Base-by-base conservation (phyloP, 2,797 vertebrate species). In the Phrynocephalus vlangalii region DNA sequence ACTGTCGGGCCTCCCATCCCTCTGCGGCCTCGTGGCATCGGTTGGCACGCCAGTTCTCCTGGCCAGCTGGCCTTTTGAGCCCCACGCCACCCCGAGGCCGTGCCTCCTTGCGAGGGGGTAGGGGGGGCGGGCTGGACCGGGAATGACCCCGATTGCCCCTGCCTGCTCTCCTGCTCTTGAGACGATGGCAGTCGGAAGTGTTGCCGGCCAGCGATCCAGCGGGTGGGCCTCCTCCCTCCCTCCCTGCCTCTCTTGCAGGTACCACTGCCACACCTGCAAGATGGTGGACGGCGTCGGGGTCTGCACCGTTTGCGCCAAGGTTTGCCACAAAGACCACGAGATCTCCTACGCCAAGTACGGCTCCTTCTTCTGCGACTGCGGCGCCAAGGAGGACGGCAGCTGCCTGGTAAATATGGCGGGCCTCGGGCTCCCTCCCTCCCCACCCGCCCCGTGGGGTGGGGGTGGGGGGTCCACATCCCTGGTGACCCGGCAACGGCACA, bases 241-340 rank as follows among this genome's bases (percentile, higher is more conserved):
- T 16, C 16, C 60, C 60, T 18, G 2, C 3, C 7, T 88, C 18
- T 83, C 0, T 76, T 48, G 7, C 91, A 99, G 99, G 99, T 99
- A 99, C 95, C 99, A 99, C 96, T 99, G 99, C 97, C 99, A 99
- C 95, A 99, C 99, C 80, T 99, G 99, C 97, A 99, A 99, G 96
- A 99, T 99, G 99, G 99, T 99, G 89, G 99, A 99, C 93, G 99
- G 99, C 73, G 99, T 99, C 87, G 99, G 99, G 88, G 99, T 99
- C 90, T 99, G 99, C 96, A 99, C 99, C 63, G 99, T 99, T 92
- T 99, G 99, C 81, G 99, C 99, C 95, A 99, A 99, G 96, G 99
- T 99, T 94, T 99, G 99, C 97, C 99, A 99, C 97, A 99, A 99
- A 96, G 99, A 99, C 96, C 99, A 99, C 87, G 99, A 99, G 97